Base-by-base conservation (phyloP, 2,797 vertebrate genomes). In the Cynodonichthys magdalenae region DNA sequence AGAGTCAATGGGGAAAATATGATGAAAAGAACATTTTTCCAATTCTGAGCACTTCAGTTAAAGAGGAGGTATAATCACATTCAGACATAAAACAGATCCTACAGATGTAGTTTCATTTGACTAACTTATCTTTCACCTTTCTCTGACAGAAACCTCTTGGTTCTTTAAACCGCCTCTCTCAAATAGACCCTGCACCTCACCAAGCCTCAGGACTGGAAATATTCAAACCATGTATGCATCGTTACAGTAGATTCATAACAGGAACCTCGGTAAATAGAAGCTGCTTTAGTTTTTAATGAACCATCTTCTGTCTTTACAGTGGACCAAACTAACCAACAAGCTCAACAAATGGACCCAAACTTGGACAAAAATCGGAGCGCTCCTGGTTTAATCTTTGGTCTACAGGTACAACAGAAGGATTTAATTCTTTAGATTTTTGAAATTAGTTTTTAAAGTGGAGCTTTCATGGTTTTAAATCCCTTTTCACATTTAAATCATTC, bases 1-100 rank as follows among this genome's bases (percentile, higher is more conserved):
- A 0, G 15, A 28, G n/a, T 27, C 1, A 0, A 1, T 11, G 1
- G 19, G 3, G 29, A 3, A 4, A 9, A 20, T 10, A 6, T 15
- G 8, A 3, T 20, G 36, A 29, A 42, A 53, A 2, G 2, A 11
- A 55, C 27, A 48, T 6, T 3, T 2, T 1, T n/a, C 18, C 4
- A 3, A 0, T n/a, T 1, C 1, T 3, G 18, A 9, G 19, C 20
- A 1, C 15, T 45, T 31, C n/a, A 6, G 15, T 41, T 1, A 42
- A 8, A 34, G 15, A 29, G 2, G 36, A 77, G 71, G 74, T 77
- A 71, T 19, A 29, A 6, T 44, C 6, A 15, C 28, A 8, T 28
- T 4, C 6, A 48, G 18, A 48, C 20, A 44, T 15, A 19, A 46
- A 31, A 18, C 24, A 27, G 10, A 39, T 39, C 11, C 11, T 12